Conservation (phyloP, 2,797 vertebrate genomes). For the Eulemur rubriventer region DNA sequence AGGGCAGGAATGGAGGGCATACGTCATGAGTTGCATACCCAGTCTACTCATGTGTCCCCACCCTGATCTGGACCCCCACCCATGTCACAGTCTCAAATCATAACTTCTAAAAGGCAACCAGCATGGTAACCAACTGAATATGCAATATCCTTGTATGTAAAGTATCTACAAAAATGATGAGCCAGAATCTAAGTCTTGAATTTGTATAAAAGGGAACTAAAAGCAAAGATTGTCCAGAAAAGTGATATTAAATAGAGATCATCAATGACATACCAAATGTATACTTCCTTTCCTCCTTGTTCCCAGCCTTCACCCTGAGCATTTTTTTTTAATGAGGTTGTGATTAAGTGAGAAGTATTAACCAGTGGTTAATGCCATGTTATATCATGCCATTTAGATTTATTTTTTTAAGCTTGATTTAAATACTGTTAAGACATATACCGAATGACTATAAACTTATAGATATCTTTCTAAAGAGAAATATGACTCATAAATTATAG, state of each 20-base stretch:
- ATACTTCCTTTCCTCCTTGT: neutral
- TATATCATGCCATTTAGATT: slow-evolving; percentile 27
- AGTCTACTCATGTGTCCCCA: no score
- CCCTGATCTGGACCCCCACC: fast-evolving
- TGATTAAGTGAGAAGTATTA: neutral
- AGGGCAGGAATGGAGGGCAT: neutral
- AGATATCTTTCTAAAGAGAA: slow-evolving; percentile 5
- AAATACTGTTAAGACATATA: slow-evolving; percentile 1
- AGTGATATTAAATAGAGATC: neutral
- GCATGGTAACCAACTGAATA: neutral
- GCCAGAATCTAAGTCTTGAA: neutral
- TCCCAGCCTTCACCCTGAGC: neutral
- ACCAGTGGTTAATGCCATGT: neutral
- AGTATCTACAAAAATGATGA: neutral
- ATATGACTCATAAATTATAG: neutral
- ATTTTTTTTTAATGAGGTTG: neutral
- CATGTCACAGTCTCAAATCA: neutral
- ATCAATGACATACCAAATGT: neutral
- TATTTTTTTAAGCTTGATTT: neutral
- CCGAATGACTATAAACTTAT: neutral
- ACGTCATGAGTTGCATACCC: neutral
- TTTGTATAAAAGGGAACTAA: neutral
- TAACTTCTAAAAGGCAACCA: neutral
- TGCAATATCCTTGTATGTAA: neutral
- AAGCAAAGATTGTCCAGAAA: neutral